A percentile compares a stretch with the other conserved stretches of the same genome.
These are phyloP conservation scores for human (Homo sapiens) DNA, from an alignment of 2,113 vertebrate genomes.

Conservation along the genomic window DNA sequence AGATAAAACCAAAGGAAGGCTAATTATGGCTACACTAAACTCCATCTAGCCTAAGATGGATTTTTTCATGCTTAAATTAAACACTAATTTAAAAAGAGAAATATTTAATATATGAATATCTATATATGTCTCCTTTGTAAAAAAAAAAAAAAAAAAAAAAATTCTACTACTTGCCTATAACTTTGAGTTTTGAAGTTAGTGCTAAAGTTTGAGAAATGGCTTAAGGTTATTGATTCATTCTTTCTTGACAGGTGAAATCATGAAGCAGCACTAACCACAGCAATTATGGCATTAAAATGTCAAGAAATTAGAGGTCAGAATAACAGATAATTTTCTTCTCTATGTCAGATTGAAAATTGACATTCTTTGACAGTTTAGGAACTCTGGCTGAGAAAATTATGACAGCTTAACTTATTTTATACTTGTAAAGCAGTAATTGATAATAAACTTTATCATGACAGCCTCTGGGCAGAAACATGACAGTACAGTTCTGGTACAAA, in stretches of 20 bases:
- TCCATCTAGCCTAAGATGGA: neutral
- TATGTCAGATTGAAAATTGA: slow-evolving; percentile 92
- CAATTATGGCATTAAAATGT: slow-evolving; percentile 96
- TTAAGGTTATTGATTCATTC: slow-evolving; percentile 92
- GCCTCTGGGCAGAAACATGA: slow-evolving; percentile 93
- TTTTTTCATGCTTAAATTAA: neutral
- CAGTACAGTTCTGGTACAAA: slow-evolving; percentile 89
- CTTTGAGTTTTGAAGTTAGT: slow-evolving; percentile 74
- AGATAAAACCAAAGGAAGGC: neutral
- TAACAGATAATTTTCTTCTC: slow-evolving; percentile 92
- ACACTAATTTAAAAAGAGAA: neutral
- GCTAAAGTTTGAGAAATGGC: slow-evolving; percentile 84
- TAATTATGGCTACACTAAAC: neutral
- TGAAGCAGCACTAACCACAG: slow-evolving; percentile 89
- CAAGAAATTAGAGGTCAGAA: slow-evolving; percentile 95
- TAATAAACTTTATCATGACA: slow-evolving; percentile 92
- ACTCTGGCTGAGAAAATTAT: slow-evolving; percentile 88
- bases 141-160: slow-evolving; percentile 11
- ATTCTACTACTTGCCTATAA: slow-evolving; percentile 9
- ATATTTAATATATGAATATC: slow-evolving; percentile 44
- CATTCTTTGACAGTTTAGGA: slow-evolving; percentile 88
- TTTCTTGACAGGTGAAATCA: slow-evolving; percentile 91
- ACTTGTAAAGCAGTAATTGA: slow-evolving; percentile 90
- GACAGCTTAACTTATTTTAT: slow-evolving; percentile 92
- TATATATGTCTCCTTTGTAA: neutral